Evolutionary conservation across 64 coral and sea anemone genomes (phyloP).

Genomic region (Hydrozoanthus tunicans): DNA sequence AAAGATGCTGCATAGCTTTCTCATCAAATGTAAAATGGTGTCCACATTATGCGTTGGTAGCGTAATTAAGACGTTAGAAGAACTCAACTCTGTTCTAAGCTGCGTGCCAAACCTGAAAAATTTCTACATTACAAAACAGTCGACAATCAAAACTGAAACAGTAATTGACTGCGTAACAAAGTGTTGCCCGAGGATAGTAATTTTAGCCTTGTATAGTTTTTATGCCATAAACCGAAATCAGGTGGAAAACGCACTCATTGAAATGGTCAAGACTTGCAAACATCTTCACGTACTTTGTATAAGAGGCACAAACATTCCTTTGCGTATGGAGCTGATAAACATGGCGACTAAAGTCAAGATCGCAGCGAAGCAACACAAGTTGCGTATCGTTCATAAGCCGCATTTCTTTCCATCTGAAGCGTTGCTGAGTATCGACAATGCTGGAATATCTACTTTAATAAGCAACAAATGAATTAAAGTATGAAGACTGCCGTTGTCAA

Average conservation of each 20-base stretch:
- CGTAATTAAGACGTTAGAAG: constrained; percentile 60
- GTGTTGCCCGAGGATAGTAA: constrained; percentile 67
- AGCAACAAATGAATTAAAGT: neutral
- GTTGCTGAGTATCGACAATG: constrained; percentile 65
- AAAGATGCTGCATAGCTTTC: constrained; percentile 53
- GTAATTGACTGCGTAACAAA: constrained; percentile 59
- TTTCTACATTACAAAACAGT: constrained; percentile 83
- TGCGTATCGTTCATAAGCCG: constrained; percentile 66
- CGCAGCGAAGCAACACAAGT: constrained; percentile 49
- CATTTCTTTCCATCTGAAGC: constrained; percentile 59
- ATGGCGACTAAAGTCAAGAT: constrained; percentile 62
- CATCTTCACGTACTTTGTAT: constrained; percentile 70
- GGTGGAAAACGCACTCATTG: constrained; percentile 66
- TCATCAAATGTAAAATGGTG: constrained; percentile 50
- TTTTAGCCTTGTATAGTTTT: constrained; percentile 77
- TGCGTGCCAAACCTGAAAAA: constrained; percentile 66
- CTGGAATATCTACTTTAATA: neutral
- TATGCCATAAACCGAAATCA: constrained; percentile 67
- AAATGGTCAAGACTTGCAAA: constrained; percentile 59
- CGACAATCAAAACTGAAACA: constrained; percentile 72
- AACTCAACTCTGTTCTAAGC: constrained; percentile 56
- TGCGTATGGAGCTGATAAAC: constrained; percentile 66
- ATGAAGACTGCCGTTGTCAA: too few relatives aligned
- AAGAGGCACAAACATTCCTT: constrained; percentile 80
- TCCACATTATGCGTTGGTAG: constrained; percentile 75